phyloP scores from a whole-genome alignment of 2,797 vertebrate genomes.

The Chelonia mydas region DNA sequence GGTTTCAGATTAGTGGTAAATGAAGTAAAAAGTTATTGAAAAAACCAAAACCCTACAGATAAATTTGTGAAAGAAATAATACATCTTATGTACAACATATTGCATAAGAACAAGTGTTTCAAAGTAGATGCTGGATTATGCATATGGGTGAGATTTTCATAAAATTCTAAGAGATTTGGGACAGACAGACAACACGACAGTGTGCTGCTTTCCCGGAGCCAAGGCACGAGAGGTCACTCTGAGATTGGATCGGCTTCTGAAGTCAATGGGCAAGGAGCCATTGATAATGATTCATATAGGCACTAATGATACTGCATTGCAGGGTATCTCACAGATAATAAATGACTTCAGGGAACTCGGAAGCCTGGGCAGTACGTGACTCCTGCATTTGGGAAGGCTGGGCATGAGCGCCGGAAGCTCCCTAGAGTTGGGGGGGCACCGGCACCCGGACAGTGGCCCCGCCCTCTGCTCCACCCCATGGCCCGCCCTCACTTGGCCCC shows the following conservation, averaged over 20 bases:
- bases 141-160: background rate
- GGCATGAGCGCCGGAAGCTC: too few species aligned
- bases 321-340: background rate
- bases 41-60: background rate
- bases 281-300: too few species aligned
- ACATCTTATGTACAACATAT: slow-evolving; percentile 14
- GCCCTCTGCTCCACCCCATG: too few species aligned
- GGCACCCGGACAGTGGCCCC: too few species aligned
- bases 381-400: too few species aligned
- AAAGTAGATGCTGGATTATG: slow-evolving; percentile 28
- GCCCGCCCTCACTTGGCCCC: too few species aligned
- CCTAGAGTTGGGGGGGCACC: too few species aligned
- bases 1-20: slow-evolving; percentile 16
- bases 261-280: too few species aligned
- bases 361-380: background rate
- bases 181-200: background rate
- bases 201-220: background rate
- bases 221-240: background rate
- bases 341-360: background rate
- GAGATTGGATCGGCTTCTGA: background rate
- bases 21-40: slow-evolving; percentile 35
- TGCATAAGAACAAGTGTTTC: slow-evolving; percentile 17
- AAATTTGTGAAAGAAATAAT: slow-evolving; percentile 22
- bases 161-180: background rate
- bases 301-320: background rate